These are phyloP conservation scores for Pantherophis alleghaniensis DNA, from an alignment of 2,797 vertebrate genomes.

Conservation along the genomic window DNA sequence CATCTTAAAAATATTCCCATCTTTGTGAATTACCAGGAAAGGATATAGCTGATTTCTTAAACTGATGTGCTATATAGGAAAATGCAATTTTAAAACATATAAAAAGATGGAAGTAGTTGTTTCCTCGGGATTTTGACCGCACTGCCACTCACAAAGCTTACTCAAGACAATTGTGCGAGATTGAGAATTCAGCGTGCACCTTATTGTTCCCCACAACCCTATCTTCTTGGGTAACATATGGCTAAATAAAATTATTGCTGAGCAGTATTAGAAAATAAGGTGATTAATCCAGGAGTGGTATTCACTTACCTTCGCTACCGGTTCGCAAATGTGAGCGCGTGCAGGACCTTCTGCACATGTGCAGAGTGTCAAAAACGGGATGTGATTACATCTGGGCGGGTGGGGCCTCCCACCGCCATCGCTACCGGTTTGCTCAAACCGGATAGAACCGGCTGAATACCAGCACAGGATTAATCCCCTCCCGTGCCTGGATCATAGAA, in stretches of 20 bases:
- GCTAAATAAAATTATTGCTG: conserved; percentile 70
- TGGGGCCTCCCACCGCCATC: no score
- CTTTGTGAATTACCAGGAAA: conserved; percentile 55
- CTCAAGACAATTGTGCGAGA: conserved; percentile 27
- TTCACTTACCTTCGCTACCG: no score
- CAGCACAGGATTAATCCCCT: neutral
- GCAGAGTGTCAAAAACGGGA: no score
- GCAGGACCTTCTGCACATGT: no score
- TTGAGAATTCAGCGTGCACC: conserved; percentile 38
- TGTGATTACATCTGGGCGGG: no score
- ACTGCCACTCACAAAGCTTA: neutral
- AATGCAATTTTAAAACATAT: conserved; percentile 43
- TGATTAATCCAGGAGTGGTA: conserved; percentile 5
- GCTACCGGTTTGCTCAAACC: no score
- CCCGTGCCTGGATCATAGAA: neutral
- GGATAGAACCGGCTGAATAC: no score
- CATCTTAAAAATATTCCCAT: conserved; percentile 62
- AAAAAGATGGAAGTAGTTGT: conserved; percentile 54
- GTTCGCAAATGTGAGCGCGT: no score
- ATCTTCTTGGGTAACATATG: conserved; percentile 56
- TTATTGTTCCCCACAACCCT: neutral
- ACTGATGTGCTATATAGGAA: conserved; percentile 37
- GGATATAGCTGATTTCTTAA: conserved; percentile 46
- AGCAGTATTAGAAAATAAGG: conserved; percentile 45
- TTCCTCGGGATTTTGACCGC: conserved; percentile 22